A percentile compares a stretch with the other conserved stretches of the same genome.
Conservation (phyloP, 2,113 vertebrate genomes). For the Vicugna pacos region DNA sequence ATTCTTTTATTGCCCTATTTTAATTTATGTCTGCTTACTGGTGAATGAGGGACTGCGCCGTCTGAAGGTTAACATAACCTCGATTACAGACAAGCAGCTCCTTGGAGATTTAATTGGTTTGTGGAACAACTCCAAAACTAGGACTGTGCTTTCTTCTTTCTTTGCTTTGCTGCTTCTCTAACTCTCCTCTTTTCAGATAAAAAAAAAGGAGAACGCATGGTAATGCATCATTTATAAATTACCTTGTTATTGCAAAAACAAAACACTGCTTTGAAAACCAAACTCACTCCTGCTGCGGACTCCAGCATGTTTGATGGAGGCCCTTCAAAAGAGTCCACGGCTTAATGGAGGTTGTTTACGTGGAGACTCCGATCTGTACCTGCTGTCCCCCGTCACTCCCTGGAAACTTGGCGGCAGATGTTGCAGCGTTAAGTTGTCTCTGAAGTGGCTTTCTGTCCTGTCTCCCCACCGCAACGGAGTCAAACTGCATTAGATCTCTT, state of each 20-base stretch:
- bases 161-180: constrained; percentile 63
- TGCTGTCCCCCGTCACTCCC: constrained; percentile 94
- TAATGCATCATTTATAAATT: constrained; percentile 93
- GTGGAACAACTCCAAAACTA: constrained; percentile 70
- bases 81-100: constrained; percentile 64
- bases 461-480: constrained; percentile 93
- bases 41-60: background rate
- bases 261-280: constrained; percentile 92
- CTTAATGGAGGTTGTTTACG: constrained; percentile 87
- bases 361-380: constrained; percentile 90
- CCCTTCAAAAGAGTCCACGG: constrained; percentile 90
- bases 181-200: constrained; percentile 65
- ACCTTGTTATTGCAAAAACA: constrained; percentile 89
- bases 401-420: constrained; percentile 96
- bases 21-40: background rate
- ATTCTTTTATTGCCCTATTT: rapidly evolving
- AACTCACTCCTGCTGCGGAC: constrained; percentile 86
- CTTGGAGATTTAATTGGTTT: constrained; percentile 54
- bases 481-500: constrained; percentile 95
- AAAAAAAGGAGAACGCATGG: constrained; percentile 69
- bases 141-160: constrained; percentile 67
- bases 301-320: constrained; percentile 87
- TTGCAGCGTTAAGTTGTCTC: constrained; percentile 92
- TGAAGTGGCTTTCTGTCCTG: constrained; percentile 95
- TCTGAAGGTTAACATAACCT: constrained; percentile 76